Percentiles rank a stretch among this genome's conserved stretches.
These are phyloP conservation scores for Ceriagrion tenellum DNA, from an alignment of 2,888 invertebrate species.

Conservation along the genomic window DNA sequence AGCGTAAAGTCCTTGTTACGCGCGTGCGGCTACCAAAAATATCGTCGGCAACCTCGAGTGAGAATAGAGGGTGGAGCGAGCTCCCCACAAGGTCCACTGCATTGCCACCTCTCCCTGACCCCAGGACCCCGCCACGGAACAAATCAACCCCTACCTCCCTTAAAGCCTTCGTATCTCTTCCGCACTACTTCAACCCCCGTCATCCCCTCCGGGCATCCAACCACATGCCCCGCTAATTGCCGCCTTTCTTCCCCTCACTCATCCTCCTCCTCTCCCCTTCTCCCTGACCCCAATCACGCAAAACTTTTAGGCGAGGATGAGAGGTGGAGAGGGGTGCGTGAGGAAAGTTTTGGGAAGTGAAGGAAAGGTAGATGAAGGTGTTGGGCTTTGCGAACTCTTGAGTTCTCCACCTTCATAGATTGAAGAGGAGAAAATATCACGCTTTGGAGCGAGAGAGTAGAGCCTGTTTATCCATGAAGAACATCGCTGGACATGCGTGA, in stretches of 20 bases:
- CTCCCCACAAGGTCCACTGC: neutral
- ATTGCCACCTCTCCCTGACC: neutral
- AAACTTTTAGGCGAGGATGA: neutral
- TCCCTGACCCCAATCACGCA: too few relatives aligned
- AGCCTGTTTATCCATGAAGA: too few relatives aligned
- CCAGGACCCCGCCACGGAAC: neutral
- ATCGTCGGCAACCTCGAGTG: neutral
- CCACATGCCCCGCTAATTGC: slow-evolving; percentile 53
- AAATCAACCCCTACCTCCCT: neutral
- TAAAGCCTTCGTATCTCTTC: neutral
- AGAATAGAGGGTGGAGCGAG: neutral
- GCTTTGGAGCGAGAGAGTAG: too few relatives aligned
- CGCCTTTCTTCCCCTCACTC: slow-evolving; percentile 11
- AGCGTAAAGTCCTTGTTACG: neutral
- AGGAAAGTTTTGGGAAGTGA: neutral
- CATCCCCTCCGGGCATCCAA: neutral
- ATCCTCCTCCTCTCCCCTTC: neutral
- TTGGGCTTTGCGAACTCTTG: neutral
- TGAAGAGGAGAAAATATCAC: too few relatives aligned
- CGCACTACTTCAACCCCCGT: neutral
- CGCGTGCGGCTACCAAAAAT: neutral
- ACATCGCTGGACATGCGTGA: too few relatives aligned
- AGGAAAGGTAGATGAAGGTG: neutral
- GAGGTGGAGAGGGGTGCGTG: too few relatives aligned
- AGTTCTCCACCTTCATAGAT: too few relatives aligned